These are phyloP conservation scores for Heterotilapia buettikoferi DNA, from an alignment of 2,113 vertebrate species.

Conservation along the genomic window DNA sequence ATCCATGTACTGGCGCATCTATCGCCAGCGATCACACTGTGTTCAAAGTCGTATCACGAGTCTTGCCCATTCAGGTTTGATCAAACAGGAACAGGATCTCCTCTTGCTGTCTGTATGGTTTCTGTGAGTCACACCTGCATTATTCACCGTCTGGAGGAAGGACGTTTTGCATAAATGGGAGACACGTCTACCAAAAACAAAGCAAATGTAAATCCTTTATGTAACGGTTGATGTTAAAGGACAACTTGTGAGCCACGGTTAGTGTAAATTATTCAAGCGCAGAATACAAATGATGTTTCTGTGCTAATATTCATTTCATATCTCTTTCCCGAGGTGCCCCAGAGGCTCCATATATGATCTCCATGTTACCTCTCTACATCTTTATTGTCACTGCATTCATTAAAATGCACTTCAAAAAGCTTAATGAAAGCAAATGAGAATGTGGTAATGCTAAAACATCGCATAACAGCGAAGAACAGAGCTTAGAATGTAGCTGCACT, in stretches of 20 bases:
- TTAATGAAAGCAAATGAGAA: not conserved
- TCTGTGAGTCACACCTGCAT: conserved; percentile 14
- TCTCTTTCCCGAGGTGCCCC: not conserved
- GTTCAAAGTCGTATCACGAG: conserved; percentile 10
- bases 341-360: not conserved
- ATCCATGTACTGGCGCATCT: conserved; percentile 6
- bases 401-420: conserved; percentile 26
- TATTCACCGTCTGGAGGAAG: conserved; percentile 12
- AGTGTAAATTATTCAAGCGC: not conserved
- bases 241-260: not conserved
- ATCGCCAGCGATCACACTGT: not conserved
- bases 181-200: not conserved
- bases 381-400: conserved; percentile 1
- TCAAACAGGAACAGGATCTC: conserved; percentile 27
- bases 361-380: not conserved
- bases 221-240: not conserved
- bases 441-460: not conserved
- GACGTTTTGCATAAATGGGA: not conserved
- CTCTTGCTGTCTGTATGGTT: not conserved
- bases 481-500: not conserved
- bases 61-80: conserved; percentile 26
- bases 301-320: conserved; percentile 12
- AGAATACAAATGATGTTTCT: not conserved
- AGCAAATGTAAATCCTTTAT: not conserved
- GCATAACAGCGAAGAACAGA: not conserved